phyloP scores from a whole-genome alignment of 2,113 vertebrate genomes.

The Xyliphius kryptos region DNA sequence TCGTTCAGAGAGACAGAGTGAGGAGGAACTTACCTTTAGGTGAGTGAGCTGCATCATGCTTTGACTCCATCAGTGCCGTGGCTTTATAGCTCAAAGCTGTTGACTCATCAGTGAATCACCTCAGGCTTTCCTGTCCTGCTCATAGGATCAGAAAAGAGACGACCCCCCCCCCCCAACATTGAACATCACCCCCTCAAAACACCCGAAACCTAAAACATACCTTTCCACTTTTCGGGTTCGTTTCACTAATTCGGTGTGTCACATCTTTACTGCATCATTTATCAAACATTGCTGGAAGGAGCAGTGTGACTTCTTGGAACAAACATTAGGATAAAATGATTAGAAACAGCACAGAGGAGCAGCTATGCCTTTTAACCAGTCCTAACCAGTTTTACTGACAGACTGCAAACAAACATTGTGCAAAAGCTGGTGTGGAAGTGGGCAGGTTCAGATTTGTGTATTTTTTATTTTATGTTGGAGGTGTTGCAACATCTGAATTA shows the following conservation, averaged over 20 bases:
- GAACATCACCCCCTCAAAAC: conserved; percentile 16
- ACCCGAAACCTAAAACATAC: not conserved
- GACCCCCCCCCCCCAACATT: not conserved
- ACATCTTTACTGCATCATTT: not conserved
- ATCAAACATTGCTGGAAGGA: not conserved
- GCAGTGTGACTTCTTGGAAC: not conserved
- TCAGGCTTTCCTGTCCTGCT: conserved; percentile 32
- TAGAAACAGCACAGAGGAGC: not conserved
- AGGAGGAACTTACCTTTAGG: conserved; percentile 36
- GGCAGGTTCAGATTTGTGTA: too few relatives aligned
- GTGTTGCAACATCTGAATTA: too few relatives aligned
- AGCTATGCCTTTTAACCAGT: not conserved
- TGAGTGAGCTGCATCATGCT: conserved; percentile 37
- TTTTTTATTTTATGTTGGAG: too few relatives aligned
- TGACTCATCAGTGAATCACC: conserved; percentile 49
- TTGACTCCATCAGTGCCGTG: conserved; percentile 40
- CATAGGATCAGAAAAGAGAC: conserved; percentile 11
- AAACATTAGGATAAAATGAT: not conserved
- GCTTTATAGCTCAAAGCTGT: conserved; percentile 45
- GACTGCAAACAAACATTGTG: conserved; percentile 6
- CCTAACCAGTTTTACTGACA: not conserved
- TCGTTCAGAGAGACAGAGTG: conserved; percentile 19
- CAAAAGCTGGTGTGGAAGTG: not conserved
- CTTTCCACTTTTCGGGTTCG: not conserved
- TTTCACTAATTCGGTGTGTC: not conserved